Evolutionary conservation across 1,140 invertebrate genomes (phyloP).

Genomic region (Drepana arcuata): DNA sequence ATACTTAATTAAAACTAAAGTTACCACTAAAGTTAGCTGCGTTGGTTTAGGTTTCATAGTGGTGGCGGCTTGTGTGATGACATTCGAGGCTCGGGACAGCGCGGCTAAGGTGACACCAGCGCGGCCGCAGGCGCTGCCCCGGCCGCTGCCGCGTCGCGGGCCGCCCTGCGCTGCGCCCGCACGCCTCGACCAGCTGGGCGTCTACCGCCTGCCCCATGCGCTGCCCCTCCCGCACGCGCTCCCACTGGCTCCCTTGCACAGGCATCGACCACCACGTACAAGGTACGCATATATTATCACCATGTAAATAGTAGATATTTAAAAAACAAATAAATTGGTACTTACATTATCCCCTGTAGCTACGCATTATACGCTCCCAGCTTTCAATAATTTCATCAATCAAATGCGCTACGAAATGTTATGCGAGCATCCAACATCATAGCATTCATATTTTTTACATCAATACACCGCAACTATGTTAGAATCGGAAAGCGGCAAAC

Average conservation of each 20-base stretch:
- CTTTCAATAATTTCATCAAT: too few relatives aligned
- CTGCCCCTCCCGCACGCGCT: conserved; percentile 60
- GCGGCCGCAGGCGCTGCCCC: conserved; percentile 75
- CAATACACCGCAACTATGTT: too few relatives aligned
- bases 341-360: too few relatives aligned
- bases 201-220: conserved; percentile 74
- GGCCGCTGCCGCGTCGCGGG: conserved; percentile 62
- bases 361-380: too few relatives aligned
- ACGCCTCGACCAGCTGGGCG: conserved; percentile 72
- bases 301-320: too few relatives aligned
- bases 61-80: conserved; percentile 95
- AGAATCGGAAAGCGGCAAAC: too few relatives aligned
- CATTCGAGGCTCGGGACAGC: conserved; percentile 90
- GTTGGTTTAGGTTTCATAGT: conserved; percentile 88
- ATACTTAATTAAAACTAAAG: too few relatives aligned
- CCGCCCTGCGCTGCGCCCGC: conserved; percentile 54
- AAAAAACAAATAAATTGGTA: too few relatives aligned
- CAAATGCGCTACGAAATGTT: too few relatives aligned
- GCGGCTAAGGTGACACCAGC: conserved; percentile 90
- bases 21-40: background rate
- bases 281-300: too few relatives aligned
- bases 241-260: conserved; percentile 55
- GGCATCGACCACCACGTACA: conserved; percentile 68
- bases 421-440: too few relatives aligned
- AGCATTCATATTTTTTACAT: too few relatives aligned